Evolutionary conservation across 92 coral and sea anemone genomes (phyloP).

Genomic region (Phymanthus crucifer): DNA sequence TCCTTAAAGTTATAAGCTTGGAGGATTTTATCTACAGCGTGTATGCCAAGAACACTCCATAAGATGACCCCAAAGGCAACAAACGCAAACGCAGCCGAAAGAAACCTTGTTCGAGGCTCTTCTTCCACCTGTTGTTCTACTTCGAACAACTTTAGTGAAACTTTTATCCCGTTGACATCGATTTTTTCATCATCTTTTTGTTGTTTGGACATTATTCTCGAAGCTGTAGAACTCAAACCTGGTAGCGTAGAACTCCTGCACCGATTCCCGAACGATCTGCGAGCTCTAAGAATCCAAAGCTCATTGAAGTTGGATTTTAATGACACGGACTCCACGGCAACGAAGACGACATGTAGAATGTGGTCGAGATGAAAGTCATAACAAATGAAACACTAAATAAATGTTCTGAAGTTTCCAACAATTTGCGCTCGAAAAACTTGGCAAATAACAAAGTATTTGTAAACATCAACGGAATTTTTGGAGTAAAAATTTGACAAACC

Average conservation of each 20-base stretch:
- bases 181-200: slow-evolving; percentile 8
- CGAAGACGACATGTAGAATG: neutral
- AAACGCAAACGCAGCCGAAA: slow-evolving; percentile 19
- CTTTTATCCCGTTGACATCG: slow-evolving; percentile 2
- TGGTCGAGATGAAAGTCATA: neutral
- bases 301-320: neutral
- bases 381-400: neutral
- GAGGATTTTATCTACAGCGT: neutral
- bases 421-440: neutral
- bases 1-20: slow-evolving; percentile 15
- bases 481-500: too few species aligned
- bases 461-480: neutral
- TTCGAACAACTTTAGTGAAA: slow-evolving; percentile 17
- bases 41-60: slow-evolving; percentile 18
- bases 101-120: neutral
- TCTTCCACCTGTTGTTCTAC: slow-evolving; percentile 10
- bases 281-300: neutral
- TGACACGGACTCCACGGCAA: neutral
- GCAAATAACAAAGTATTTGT: neutral
- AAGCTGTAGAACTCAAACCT: neutral
- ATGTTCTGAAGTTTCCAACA: neutral
- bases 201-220: neutral
- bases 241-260: too few species aligned
- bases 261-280: neutral
- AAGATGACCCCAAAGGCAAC: slow-evolving; percentile 16